Base-by-base conservation (phyloP, 92 coral and sea anemone species). In the Pocillopora meandrina region DNA sequence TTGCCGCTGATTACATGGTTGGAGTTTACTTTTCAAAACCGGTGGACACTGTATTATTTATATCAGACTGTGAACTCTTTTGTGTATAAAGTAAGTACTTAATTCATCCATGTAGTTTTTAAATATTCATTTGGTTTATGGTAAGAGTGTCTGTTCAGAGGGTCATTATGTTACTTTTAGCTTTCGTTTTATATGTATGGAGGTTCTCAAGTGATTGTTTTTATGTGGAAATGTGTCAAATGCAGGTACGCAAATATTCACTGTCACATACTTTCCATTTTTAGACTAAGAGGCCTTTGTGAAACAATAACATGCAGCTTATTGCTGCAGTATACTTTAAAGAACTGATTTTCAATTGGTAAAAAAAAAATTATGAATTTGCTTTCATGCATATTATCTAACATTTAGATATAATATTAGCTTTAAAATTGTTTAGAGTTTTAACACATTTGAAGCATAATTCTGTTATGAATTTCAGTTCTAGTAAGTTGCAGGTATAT, bases 161-260 rank as follows among this genome's bases (percentile, higher is more conserved):
- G 71, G 59, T 49, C 8, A 21, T 64, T 78, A 42, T 49, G 56
- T 18, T 42, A 12, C 9, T 2, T 21, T 16, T 7, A 1, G 23
- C 72, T 42, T 78, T 49, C 31, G 13, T 76, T 63, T 63, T 61
- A 7, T 78, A 47, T 9, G 12, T 36, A 31, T 78, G 56, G 64
- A 59, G 16, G 8, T 20, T 78, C 61, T 52, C 47, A 61, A 78
- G 62, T 78, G 82, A 64, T 78, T 78, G 57, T 49, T 63, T 65
- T 78, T 63, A 19, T 14, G 1, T 36, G 69, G 56, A 62, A 36
- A 63, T 65, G 42, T 78, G 82, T 16, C 72, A 42, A 70, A 36
- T 35, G 19, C 62, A 47, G n/a, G 72, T 18, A 59, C 42, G 2
- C 20, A 21, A 23, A 31, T 26, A 75, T 56, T 60, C 23, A 31